phyloP scores from a whole-genome alignment of 2,113 vertebrate species.

The Halichoeres trimaculatus region DNA sequence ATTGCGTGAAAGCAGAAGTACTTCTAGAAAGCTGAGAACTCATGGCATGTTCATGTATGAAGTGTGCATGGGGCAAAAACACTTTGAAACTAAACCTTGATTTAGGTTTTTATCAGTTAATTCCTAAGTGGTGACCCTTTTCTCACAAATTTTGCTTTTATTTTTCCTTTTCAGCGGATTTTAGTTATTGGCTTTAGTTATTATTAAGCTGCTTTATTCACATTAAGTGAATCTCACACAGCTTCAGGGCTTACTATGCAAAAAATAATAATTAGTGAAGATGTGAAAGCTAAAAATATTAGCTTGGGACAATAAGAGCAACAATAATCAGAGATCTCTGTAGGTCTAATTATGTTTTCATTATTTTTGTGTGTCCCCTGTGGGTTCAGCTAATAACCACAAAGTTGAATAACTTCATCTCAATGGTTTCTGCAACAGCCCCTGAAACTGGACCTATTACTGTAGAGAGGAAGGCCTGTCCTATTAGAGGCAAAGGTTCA shows the following conservation, averaged over 20 bases:
- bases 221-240: not conserved
- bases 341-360: not conserved
- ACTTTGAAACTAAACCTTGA: no score
- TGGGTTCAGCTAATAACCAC: conserved; percentile 5
- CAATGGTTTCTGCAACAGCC: not conserved
- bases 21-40: not conserved
- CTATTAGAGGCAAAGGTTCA: no score
- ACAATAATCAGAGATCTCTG: conserved; percentile 14
- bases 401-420: not conserved
- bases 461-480: not conserved
- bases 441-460: not conserved
- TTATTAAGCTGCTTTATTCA: not conserved
- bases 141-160: not conserved
- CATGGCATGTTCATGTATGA: not conserved
- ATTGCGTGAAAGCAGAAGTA: not conserved
- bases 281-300: not conserved
- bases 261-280: not conserved
- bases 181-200: not conserved
- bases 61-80: not conserved
- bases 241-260: not conserved
- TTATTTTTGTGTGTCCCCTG: not conserved
- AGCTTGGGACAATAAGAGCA: conserved; percentile 5
- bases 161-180: no score
- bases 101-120: no score
- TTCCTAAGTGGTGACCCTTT: not conserved